Percentiles rank a stretch among this genome's conserved stretches.
Evolutionary conservation across 2,888 invertebrate species (phyloP).

Genomic region (Metopia argyrocephala): DNA sequence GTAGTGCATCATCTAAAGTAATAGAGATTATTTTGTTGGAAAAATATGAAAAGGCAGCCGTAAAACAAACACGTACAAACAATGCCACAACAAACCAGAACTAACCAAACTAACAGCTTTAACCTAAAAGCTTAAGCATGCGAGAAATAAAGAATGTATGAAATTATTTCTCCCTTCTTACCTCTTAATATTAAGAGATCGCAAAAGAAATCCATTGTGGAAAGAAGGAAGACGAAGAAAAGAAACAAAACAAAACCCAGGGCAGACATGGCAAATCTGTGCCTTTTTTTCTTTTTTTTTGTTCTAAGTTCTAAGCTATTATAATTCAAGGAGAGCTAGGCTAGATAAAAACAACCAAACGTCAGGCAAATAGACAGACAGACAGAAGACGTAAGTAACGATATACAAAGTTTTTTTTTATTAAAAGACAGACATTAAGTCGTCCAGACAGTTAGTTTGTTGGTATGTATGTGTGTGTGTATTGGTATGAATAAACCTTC

Average conservation of each 20-base stretch:
- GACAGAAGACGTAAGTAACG: slow-evolving; percentile 11
- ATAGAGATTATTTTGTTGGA: slow-evolving; percentile 60
- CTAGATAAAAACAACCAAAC: slow-evolving; percentile 9
- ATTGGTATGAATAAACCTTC: slow-evolving; percentile 35
- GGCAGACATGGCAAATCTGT: slow-evolving; percentile 48
- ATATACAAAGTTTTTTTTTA: too few relatives aligned
- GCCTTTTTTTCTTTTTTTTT: slow-evolving; percentile 13
- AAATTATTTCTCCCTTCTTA: slow-evolving; percentile 41
- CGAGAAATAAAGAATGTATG: slow-evolving; percentile 51
- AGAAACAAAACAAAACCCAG: slow-evolving; percentile 28
- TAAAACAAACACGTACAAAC: slow-evolving; percentile 62
- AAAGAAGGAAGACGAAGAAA: neutral
- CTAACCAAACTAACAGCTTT: slow-evolving; percentile 55
- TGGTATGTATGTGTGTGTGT: neutral
- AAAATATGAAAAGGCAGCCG: slow-evolving; percentile 60
- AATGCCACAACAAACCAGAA: slow-evolving; percentile 57
- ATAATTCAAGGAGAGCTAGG: slow-evolving; percentile 48
- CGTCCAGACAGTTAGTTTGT: slow-evolving; percentile 46
- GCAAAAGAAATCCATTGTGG: neutral
- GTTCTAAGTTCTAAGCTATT: slow-evolving; percentile 2
- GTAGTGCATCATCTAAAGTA: slow-evolving; percentile 49
- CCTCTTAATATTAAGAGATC: slow-evolving; percentile 14
- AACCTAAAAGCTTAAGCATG: slow-evolving; percentile 61
- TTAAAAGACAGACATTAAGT: slow-evolving; percentile 58
- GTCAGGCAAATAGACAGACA: slow-evolving; percentile 13